Evolutionary conservation across 2,113 vertebrate species (phyloP).

Genomic region (Peromyscus californicus): DNA sequence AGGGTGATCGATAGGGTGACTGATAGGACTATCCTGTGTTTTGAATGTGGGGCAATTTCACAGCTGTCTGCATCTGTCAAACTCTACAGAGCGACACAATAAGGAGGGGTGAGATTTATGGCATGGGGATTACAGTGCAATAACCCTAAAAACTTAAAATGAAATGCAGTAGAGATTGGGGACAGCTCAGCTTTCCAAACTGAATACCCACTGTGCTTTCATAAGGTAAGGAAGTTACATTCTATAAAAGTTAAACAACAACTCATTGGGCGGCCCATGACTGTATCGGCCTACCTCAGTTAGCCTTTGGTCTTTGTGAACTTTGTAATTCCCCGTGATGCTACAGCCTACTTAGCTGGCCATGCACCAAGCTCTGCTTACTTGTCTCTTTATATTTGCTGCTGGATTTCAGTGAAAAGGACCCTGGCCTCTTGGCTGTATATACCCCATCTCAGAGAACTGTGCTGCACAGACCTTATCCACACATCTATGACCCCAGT

Average conservation of each 20-base stretch:
- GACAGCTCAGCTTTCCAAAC: slow-evolving; percentile 28
- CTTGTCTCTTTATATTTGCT: not conserved
- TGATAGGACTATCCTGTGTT: not conserved
- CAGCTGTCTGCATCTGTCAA: not conserved
- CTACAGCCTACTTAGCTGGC: not conserved
- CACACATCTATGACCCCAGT: not conserved
- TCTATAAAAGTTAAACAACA: slow-evolving; percentile 60
- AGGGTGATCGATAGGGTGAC: rapidly evolving
- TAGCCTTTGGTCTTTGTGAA: slow-evolving; percentile 31
- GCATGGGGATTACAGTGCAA: not conserved
- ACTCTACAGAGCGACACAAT: not conserved
- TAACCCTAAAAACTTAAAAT: slow-evolving; percentile 21
- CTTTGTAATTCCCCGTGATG: not conserved
- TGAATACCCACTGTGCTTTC: not conserved
- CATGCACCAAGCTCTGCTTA: not conserved
- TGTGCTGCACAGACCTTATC: no score
- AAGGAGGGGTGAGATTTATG: not conserved
- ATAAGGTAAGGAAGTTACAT: not conserved
- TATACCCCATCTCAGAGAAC: not conserved
- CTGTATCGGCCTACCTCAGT: not conserved
- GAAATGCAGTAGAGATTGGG: not conserved
- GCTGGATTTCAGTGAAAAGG: not conserved
- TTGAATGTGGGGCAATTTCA: not conserved
- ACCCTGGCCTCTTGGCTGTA: not conserved
- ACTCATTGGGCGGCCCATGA: not conserved